Evolutionary conservation across 2,113 vertebrate genomes (phyloP).

Genomic region (Scytalopus superciliaris): DNA sequence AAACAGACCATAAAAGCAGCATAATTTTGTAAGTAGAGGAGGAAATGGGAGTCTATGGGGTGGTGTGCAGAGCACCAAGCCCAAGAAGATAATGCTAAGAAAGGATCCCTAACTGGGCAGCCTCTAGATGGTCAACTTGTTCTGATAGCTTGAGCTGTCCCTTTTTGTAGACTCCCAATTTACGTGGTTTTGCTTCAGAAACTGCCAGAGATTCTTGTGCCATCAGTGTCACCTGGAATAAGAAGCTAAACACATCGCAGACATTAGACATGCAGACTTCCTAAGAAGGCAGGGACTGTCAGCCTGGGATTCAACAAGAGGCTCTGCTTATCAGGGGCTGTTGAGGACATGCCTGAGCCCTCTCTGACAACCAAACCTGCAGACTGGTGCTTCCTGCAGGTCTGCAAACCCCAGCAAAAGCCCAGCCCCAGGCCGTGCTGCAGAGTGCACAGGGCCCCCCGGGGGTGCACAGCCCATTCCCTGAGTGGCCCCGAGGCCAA

Average conservation of each 20-base stretch:
- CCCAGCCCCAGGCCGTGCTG: neutral
- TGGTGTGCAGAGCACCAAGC: neutral
- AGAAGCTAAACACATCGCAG: neutral
- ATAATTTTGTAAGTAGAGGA: neutral
- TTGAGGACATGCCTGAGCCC: neutral
- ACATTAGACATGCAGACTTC: neutral
- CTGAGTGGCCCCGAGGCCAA: neutral
- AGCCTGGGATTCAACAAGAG: neutral
- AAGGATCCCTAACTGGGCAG: neutral
- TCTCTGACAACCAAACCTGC: neutral
- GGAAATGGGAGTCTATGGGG: neutral
- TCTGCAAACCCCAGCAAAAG: neutral
- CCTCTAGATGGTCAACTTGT: neutral
- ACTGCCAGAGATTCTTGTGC: neutral
- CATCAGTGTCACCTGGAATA: neutral
- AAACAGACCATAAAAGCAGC: neutral
- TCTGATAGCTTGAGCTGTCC: neutral
- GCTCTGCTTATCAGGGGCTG: neutral
- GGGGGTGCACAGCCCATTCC: accelerated
- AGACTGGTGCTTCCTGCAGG: neutral
- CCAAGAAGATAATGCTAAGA: neutral
- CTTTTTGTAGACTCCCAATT: neutral
- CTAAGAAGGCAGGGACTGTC: neutral
- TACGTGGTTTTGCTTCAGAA: neutral
- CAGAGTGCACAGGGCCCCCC: neutral